phyloP scores from a whole-genome alignment of 2,113 vertebrate genomes.

The Saccopteryx leptura region DNA sequence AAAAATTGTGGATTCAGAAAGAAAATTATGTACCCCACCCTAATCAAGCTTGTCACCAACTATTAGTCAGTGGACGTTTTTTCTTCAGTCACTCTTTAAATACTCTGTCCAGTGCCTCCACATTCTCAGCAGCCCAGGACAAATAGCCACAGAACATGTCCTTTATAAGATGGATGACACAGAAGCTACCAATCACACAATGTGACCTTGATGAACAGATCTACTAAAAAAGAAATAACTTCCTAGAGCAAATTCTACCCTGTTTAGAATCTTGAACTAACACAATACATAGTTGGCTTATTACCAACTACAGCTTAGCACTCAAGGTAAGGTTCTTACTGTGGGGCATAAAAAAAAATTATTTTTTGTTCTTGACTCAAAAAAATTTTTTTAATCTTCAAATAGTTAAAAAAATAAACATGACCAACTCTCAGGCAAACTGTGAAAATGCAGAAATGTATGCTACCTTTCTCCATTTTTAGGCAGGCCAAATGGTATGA shows the following conservation, averaged over 20 bases:
- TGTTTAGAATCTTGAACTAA: background rate
- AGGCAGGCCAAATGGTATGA: background rate
- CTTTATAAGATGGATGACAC: background rate
- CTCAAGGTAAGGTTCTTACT: background rate
- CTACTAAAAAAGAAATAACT: background rate
- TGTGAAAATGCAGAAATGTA: background rate
- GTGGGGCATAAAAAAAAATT: background rate
- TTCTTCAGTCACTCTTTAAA: background rate
- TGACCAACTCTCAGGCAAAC: background rate
- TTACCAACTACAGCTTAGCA: background rate
- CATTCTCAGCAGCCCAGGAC: background rate
- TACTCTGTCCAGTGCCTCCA: background rate
- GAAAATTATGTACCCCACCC: background rate
- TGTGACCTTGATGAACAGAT: background rate
- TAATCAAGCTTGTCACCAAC: background rate
- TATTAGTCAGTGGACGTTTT: background rate
- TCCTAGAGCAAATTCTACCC: background rate
- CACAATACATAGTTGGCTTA: background rate
- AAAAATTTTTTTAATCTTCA: background rate
- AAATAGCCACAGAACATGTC: background rate
- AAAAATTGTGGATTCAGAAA: background rate
- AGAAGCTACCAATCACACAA: background rate
- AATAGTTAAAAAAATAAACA: slow-evolving; percentile 45
- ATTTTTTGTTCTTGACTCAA: background rate
- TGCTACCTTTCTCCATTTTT: background rate